Evolutionary conservation across 1,140 invertebrate genomes (phyloP), one percentile per base, ranked within the genome.

Genomic region (Dendrolimus punctatus): DNA sequence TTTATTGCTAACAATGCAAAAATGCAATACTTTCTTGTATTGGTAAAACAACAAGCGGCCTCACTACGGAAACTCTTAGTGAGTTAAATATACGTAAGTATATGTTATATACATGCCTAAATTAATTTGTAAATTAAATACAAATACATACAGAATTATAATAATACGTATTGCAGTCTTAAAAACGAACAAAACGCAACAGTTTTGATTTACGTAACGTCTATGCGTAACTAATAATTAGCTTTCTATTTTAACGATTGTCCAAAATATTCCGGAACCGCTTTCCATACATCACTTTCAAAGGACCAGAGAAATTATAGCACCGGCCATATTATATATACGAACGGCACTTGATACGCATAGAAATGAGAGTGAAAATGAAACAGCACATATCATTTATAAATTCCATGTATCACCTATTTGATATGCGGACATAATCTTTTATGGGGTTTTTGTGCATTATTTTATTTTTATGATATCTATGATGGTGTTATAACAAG

Each of bases 291-390:
- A 72, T 76, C 70, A 69, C 77, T 82, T 83, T 85, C 68, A 71
- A 75, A 75, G 75, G 82, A 77, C 78, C 60, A 74, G 80, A 79
- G 82, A 85, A 85, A 85, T 79, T 81, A 85, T 84, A 76, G 68
- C 58, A 68, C 68, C 58, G 58, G 65, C 62, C 57, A 60, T 67
- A 64, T 71, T 80, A 75, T 68, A 69, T 59, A 64, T 55, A 53
- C 23, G 39, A 7, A n/a, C 36, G 45, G 58, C 53, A 62, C 68
- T 55, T 49, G 69, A 45, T 48, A 58, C 66, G 80, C 73, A 85
- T 83, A 61, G 62, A 67, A 83, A 85, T 78, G 65, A 84, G 71
- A 55, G 57, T 62, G 66, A 58, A 77, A 85, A 82, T 71, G 60
- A 68, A 68, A 62, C 49, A 69, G 71, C 70, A 79, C 81, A 80